These are phyloP conservation scores for Lanius ludovicianus DNA, from an alignment of 2,113 vertebrate genomes.

Conservation along the genomic window DNA sequence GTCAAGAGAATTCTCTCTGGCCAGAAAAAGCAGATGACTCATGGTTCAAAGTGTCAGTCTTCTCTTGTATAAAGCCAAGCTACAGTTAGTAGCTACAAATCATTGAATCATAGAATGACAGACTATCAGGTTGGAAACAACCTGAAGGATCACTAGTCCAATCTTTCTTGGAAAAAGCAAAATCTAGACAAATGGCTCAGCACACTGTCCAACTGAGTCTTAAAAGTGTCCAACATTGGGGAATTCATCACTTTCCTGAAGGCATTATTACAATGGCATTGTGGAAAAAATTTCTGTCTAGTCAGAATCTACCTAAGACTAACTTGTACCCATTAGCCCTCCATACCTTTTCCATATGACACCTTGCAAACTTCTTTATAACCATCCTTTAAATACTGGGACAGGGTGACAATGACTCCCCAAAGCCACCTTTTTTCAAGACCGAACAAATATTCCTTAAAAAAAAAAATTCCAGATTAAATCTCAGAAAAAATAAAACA, in stretches of 20 bases:
- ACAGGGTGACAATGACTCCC: background rate
- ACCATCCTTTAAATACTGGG: background rate
- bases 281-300: background rate
- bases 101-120: background rate
- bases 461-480: background rate
- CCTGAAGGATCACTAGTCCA: background rate
- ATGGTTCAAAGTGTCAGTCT: background rate
- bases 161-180: background rate
- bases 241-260: background rate
- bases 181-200: background rate
- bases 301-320: background rate
- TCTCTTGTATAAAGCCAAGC: background rate
- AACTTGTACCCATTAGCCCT: background rate
- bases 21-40: background rate
- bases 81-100: background rate
- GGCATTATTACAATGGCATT: background rate
- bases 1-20: background rate
- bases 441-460: background rate
- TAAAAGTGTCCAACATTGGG: fast-evolving
- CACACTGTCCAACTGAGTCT: background rate
- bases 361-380: background rate
- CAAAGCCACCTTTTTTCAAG: background rate
- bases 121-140: background rate
- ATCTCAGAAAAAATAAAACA: background rate
- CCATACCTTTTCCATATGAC: background rate